Evolutionary conservation across 2,797 vertebrate genomes (phyloP).

Genomic region (Eidolon dupreanum): DNA sequence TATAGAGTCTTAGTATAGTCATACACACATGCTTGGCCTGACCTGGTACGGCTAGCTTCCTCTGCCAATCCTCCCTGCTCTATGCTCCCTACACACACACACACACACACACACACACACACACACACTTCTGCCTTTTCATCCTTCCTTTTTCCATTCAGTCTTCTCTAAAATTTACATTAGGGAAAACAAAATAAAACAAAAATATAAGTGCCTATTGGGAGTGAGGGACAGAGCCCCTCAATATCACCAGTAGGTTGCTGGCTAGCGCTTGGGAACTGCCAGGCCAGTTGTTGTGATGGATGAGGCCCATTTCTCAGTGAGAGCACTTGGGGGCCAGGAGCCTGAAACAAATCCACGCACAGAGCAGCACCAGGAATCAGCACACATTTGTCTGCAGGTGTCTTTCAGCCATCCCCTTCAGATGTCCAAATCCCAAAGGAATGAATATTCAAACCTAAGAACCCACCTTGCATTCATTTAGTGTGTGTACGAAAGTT

Average conservation of each 20-base stretch:
- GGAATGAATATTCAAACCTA: not conserved
- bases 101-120: too few species aligned
- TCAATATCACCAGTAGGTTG: not conserved
- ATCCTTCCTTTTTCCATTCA: not conserved
- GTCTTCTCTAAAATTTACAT: not conserved
- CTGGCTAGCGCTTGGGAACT: not conserved
- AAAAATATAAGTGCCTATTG: not conserved
- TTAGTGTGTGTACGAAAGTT: not conserved
- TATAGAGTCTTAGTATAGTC: not conserved
- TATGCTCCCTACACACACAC: not conserved
- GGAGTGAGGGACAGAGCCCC: too few species aligned
- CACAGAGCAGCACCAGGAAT: not conserved
- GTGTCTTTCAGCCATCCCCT: not conserved
- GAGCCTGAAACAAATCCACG: not conserved
- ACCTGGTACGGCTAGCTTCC: not conserved
- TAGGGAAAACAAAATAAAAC: not conserved
- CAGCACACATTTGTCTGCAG: not conserved
- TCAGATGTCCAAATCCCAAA: not conserved
- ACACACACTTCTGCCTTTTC: not conserved
- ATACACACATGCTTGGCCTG: not conserved
- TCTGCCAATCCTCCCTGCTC: not conserved
- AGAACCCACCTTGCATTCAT: not conserved
- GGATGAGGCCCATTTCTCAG: not conserved
- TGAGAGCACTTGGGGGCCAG: accelerated
- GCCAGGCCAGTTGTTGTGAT: accelerated